Evolutionary conservation across 2,888 invertebrate species (phyloP), one percentile per base, ranked within the genome.

Genomic region (Agrilus biguttatus): DNA sequence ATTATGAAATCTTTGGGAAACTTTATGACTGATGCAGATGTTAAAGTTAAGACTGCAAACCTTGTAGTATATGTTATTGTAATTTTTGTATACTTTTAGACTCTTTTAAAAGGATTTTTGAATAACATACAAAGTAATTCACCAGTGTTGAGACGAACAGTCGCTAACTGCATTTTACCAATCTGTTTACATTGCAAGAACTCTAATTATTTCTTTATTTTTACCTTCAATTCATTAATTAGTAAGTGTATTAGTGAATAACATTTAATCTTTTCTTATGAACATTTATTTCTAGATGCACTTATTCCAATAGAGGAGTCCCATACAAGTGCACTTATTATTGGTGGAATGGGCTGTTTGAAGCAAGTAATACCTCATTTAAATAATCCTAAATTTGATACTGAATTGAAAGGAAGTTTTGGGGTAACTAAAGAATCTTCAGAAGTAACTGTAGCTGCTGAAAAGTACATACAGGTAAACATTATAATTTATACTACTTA

Each of bases 151-250:
- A 72, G 92, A 45, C 75, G 96, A 49, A 83, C 87, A 19, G 81
- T 88, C 28, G 80, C 90, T 1, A 77, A 75, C 41, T 86, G 87
- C 63, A 78, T 92, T 44, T 77, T 88, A 34, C 76, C 80, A 45
- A 73, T 91, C 43, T 88, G 90, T 65, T 73, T 82, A 46, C 77
- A 88, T 66, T 80, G 81, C 48, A 73, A 84, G 42, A 87, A 86
- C 60, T 75, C 78, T 3, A 63, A 67, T 45, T 66, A 75, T 49
- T 83, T 84, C 65, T 65, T 80, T 47, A 70, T 74, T 2, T 75
- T 83, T 57, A 72, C 84, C n/a, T 69, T 85, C 17, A 73, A 74
- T 45, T 67, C 73, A 50, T 63, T 81, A 37, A 60, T 80, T 56
- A 80, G 75, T 75, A 59, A 56, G 52, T 49, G 14, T 32, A 10